Conservation (phyloP, 2,888 invertebrate genomes). For the Agrotis segetum region DNA sequence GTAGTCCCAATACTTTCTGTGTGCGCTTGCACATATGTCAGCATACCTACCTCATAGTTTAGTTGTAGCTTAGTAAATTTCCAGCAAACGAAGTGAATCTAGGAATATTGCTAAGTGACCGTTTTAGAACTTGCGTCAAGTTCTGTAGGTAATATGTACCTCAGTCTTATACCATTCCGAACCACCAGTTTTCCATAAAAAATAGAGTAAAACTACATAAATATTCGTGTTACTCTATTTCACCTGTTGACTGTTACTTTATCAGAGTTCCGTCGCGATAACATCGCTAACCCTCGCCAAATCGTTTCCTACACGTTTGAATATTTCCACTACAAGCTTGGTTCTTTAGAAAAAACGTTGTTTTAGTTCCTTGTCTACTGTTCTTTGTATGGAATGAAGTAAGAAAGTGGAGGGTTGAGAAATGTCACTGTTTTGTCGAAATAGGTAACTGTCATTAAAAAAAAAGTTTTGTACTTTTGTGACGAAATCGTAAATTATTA, state of each 20-base stretch:
- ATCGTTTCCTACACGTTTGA: constrained; percentile 70
- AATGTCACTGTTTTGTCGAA: constrained; percentile 10
- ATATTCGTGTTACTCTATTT: constrained; percentile 55
- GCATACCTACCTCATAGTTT: no score
- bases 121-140: no score
- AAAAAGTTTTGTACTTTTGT: no score
- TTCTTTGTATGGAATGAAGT: constrained; percentile 8
- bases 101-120: no score
- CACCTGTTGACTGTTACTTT: constrained; percentile 42
- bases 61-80: no score
- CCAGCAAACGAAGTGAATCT: no score
- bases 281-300: constrained; percentile 52
- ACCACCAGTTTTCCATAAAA: background rate
- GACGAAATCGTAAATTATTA: no score
- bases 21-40: no score
- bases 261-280: constrained; percentile 40
- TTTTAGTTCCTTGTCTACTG: constrained; percentile 27
- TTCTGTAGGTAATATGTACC: no score
- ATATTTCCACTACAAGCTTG: constrained; percentile 24
- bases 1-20: no score
- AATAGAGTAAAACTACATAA: background rate
- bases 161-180: no score
- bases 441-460: no score
- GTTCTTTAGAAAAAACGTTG: constrained; percentile 5
- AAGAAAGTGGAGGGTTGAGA: background rate